A percentile compares a stretch with the other conserved stretches of the same genome.
These are phyloP conservation scores for Chironomus striatipennis DNA, from an alignment of 1,140 invertebrate species.

Conservation along the genomic window DNA sequence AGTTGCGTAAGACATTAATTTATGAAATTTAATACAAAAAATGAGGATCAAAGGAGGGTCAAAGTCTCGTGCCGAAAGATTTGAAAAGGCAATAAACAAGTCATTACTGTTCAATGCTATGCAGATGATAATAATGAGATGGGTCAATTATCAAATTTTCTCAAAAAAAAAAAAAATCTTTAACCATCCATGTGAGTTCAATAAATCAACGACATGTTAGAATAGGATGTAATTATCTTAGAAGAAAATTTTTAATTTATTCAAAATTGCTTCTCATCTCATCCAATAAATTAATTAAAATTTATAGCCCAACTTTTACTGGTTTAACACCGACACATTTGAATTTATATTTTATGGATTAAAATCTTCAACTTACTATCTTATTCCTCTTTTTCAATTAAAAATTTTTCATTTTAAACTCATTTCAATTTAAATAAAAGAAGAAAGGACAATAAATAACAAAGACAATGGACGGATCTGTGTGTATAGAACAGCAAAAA, in stretches of 20 bases:
- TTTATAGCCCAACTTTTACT: slow-evolving; percentile 1
- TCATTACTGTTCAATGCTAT: not conserved
- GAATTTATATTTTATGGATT: not conserved
- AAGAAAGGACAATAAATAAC: slow-evolving; percentile 18
- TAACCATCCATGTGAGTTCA: not conserved
- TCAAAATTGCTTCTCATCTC: no score
- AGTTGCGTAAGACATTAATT: not conserved
- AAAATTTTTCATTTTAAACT: no score
- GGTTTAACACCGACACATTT: not conserved
- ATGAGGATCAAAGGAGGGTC: not conserved
- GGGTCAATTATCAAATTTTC: not conserved
- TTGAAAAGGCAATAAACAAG: slow-evolving; percentile 2
- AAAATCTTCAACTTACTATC: not conserved
- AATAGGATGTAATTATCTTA: not conserved
- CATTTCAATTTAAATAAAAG: not conserved
- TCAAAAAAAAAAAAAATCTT: not conserved
- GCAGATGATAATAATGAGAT: not conserved
- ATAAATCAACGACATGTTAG: not conserved
- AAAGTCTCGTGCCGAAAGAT: slow-evolving; percentile 6
- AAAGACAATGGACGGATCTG: slow-evolving; percentile 10
- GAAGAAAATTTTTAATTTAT: not conserved
- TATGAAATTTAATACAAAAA: not conserved
- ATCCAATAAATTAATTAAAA: not conserved
- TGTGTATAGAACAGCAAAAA: not conserved
- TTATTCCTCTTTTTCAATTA: not conserved